Evolutionary conservation across 2,888 invertebrate genomes (phyloP).

Genomic region (Apotomis capreana): DNA sequence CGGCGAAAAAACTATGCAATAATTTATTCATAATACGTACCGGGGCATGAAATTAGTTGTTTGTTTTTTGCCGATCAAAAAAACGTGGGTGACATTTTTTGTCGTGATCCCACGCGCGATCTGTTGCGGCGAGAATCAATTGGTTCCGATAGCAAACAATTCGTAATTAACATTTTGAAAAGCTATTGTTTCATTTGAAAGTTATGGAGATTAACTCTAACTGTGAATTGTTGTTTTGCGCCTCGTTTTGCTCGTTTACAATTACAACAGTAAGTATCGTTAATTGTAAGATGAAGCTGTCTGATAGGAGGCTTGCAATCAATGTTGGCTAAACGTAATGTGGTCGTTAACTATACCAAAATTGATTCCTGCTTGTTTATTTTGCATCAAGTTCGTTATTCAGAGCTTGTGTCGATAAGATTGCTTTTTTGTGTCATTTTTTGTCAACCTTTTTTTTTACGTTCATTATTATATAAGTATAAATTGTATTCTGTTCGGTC

Average conservation of each 20-base stretch:
- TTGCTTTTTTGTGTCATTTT: too few relatives aligned
- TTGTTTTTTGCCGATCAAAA: constrained; percentile 59
- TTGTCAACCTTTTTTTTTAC: too few relatives aligned
- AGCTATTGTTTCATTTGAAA: constrained; percentile 34
- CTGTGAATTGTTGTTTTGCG: background rate
- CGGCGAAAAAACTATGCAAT: constrained; percentile 46
- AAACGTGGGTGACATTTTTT: constrained; percentile 77
- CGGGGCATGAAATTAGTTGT: constrained; percentile 67
- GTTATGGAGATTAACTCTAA: constrained; percentile 11
- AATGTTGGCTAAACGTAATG: too few relatives aligned
- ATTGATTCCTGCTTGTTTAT: too few relatives aligned
- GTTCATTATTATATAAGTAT: too few relatives aligned
- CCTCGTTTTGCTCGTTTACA: background rate
- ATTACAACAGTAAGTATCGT: background rate
- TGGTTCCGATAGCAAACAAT: constrained; percentile 51
- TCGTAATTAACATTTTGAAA: constrained; percentile 35
- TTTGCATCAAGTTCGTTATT: too few relatives aligned
- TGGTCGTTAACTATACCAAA: too few relatives aligned
- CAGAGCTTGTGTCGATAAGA: too few relatives aligned
- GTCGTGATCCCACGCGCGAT: constrained; percentile 61
- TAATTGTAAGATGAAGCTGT: too few relatives aligned
- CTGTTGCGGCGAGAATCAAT: constrained; percentile 50
- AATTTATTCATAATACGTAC: constrained; percentile 62
- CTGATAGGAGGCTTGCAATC: too few relatives aligned
- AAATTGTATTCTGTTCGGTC: too few relatives aligned